phyloP scores from a whole-genome alignment of 2,113 vertebrate species.

The Artemisiospiza belli region DNA sequence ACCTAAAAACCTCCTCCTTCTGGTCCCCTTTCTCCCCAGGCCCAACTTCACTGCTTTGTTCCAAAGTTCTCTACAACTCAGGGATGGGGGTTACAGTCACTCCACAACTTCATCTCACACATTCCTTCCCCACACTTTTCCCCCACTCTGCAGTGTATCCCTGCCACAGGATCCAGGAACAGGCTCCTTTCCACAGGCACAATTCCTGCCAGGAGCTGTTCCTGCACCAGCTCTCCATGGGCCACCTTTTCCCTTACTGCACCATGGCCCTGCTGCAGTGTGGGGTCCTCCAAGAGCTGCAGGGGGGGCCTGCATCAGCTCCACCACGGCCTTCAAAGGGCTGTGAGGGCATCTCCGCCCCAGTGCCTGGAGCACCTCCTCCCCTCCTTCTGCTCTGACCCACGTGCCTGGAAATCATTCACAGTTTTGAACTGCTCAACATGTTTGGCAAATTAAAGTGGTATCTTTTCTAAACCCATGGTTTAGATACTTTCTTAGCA shows the following conservation, averaged over 20 bases:
- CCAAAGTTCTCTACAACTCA: not conserved
- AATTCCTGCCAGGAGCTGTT: not conserved
- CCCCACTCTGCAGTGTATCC: rapidly evolving
- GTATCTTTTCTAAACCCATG: not conserved
- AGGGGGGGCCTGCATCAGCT: not conserved
- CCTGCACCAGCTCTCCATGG: not conserved
- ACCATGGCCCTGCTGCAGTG: rapidly evolving
- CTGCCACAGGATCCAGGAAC: not conserved
- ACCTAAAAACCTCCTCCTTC: not conserved
- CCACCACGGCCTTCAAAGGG: rapidly evolving
- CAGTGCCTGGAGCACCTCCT: not conserved
- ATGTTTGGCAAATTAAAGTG: not conserved
- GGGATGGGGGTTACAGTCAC: not conserved
- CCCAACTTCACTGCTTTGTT: not conserved
- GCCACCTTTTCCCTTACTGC: not conserved
- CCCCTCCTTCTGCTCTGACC: not conserved
- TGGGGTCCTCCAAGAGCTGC: not conserved
- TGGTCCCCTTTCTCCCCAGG: not conserved
- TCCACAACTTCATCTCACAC: not conserved
- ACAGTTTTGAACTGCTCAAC: not conserved
- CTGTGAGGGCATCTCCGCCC: not conserved
- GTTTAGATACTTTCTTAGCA: not conserved
- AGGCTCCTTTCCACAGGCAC: not conserved
- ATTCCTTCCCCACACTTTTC: not conserved
- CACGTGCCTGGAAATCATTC: not conserved